These are phyloP conservation scores for Aricia agestis DNA, from an alignment of 1,140 invertebrate genomes.

Conservation along the genomic window DNA sequence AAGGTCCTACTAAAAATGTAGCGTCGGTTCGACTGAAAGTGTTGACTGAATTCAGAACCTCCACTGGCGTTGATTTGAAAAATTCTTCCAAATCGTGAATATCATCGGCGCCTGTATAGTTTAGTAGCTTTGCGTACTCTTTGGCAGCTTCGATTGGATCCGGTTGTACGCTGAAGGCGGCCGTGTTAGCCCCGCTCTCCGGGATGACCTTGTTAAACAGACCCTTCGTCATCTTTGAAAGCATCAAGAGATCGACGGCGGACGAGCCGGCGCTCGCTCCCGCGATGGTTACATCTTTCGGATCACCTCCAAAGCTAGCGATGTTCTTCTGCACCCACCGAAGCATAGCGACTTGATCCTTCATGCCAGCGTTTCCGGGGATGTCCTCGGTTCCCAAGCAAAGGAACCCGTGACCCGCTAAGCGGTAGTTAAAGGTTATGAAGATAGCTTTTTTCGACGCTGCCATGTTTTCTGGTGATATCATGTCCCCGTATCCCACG, in stretches of 20 bases:
- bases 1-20: conserved; percentile 15
- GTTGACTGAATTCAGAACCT: conserved; percentile 31
- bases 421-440: conserved; percentile 33
- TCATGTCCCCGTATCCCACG: conserved; percentile 29
- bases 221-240: conserved; percentile 41
- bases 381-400: conserved; percentile 39
- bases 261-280: conserved; percentile 45
- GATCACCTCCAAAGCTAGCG: conserved; percentile 45
- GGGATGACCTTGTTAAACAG: conserved; percentile 48
- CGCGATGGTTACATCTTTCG: conserved; percentile 43
- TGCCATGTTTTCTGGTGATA: conserved; percentile 25
- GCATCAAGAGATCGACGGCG: conserved; percentile 38
- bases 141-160: conserved; percentile 44
- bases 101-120: conserved; percentile 35
- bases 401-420: conserved; percentile 34
- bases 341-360: conserved; percentile 44
- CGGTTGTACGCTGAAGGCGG: conserved; percentile 32
- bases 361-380: conserved; percentile 52
- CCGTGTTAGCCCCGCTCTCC: conserved; percentile 37
- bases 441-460: conserved; percentile 26
- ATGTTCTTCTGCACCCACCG: conserved; percentile 52
- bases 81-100: conserved; percentile 46
- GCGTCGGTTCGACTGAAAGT: conserved; percentile 13
- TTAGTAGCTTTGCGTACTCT: conserved; percentile 32
- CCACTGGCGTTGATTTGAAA: conserved; percentile 39